Conservation (phyloP, 2,888 invertebrate species). For the Leptura quadrifasciata region DNA sequence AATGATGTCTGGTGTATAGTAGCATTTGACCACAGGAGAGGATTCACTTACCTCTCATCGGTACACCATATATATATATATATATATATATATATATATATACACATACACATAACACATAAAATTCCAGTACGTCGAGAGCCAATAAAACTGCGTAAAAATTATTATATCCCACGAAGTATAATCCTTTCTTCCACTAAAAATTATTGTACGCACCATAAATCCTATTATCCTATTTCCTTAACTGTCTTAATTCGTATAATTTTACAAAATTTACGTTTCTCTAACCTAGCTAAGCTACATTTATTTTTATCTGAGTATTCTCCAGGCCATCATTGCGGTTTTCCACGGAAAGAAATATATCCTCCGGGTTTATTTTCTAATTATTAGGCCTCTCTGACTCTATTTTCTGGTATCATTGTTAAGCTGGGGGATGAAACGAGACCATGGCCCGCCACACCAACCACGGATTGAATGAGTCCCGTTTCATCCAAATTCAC, state of each 20-base stretch:
- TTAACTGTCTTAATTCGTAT: conserved; percentile 11
- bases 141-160: too few relatives aligned
- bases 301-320: conserved; percentile 36
- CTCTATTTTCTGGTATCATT: conserved; percentile 34
- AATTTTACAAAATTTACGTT: conserved; percentile 33
- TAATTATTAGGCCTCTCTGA: conserved; percentile 30
- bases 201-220: not conserved
- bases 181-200: too few relatives aligned
- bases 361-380: conserved; percentile 29
- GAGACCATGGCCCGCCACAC: conserved; percentile 15
- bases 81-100: too few relatives aligned
- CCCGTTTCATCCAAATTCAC: conserved; percentile 21
- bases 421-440: conserved; percentile 25
- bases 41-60: too few relatives aligned
- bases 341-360: conserved; percentile 25
- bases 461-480: conserved; percentile 20
- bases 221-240: not conserved
- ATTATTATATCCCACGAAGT: too few relatives aligned
- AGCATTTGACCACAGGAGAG: too few relatives aligned
- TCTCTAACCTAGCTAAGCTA: not conserved
- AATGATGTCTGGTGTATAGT: too few relatives aligned
- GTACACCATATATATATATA: too few relatives aligned
- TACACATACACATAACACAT: too few relatives aligned
- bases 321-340: conserved; percentile 22
- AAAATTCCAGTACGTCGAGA: too few relatives aligned